Evolutionary conservation across 2,888 invertebrate genomes (phyloP).

Genomic region (Argynnis bischoffii): DNA sequence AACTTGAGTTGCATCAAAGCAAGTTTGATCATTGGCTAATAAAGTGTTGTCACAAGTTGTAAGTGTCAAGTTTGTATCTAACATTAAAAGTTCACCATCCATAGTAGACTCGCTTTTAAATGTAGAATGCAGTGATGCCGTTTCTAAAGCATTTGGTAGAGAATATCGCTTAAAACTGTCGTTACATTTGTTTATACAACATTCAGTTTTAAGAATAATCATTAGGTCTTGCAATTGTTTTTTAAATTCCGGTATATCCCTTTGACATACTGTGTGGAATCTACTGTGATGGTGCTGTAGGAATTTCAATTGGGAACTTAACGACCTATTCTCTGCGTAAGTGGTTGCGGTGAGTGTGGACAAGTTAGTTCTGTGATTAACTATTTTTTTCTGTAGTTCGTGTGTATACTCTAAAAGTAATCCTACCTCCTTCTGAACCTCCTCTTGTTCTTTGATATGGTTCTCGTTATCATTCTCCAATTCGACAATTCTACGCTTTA

Average conservation of each 20-base stretch:
- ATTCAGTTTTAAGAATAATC: slow-evolving; percentile 57
- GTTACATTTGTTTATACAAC: slow-evolving; percentile 47
- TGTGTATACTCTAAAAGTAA: slow-evolving; percentile 57
- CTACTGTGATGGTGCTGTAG: slow-evolving; percentile 69
- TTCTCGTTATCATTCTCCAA: slow-evolving; percentile 52
- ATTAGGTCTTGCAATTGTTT: slow-evolving; percentile 62
- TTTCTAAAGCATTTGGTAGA: slow-evolving; percentile 62
- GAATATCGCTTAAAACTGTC: slow-evolving; percentile 61
- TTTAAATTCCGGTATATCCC: slow-evolving; percentile 69
- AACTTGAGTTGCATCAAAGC: slow-evolving; percentile 61
- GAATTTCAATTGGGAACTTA: slow-evolving; percentile 67
- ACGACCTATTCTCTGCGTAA: slow-evolving; percentile 69
- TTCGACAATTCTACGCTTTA: slow-evolving; percentile 48
- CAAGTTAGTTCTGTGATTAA: slow-evolving; percentile 67
- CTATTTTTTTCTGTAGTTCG: slow-evolving; percentile 68
- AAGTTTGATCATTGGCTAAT: slow-evolving; percentile 62
- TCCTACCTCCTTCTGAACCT: slow-evolving; percentile 58
- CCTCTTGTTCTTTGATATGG: slow-evolving; percentile 58
- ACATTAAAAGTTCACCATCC: slow-evolving; percentile 72
- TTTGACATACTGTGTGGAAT: slow-evolving; percentile 68
- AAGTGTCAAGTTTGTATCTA: slow-evolving; percentile 71
- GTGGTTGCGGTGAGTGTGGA: slow-evolving; percentile 73
- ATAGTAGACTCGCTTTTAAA: slow-evolving; percentile 69
- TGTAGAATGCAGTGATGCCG: slow-evolving; percentile 50
- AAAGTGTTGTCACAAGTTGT: slow-evolving; percentile 66